A percentile compares a stretch with the other conserved stretches of the same genome.
phyloP scores from a whole-genome alignment of 1,140 invertebrate genomes.

The Steinernema feltiae region DNA sequence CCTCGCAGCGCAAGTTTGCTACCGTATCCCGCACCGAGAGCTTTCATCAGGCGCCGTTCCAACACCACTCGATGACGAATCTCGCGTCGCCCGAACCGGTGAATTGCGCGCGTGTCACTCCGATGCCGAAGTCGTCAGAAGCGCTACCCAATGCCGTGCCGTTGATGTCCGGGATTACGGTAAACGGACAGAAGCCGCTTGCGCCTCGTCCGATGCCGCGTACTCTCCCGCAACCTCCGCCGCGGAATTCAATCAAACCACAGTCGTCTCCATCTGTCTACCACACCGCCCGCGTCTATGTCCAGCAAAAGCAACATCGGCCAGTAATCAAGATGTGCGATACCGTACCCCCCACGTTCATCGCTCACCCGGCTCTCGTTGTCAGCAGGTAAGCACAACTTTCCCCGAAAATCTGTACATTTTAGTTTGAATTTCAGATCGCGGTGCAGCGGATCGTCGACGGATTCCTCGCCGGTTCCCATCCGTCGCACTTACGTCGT shows the following conservation, averaged over 20 bases:
- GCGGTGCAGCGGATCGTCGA: neutral
- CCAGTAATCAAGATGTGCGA: neutral
- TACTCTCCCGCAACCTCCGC: neutral
- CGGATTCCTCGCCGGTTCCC: neutral
- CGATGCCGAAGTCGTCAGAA: conserved; percentile 1
- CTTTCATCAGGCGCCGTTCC: neutral
- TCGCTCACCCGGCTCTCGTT: neutral
- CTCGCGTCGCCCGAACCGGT: neutral
- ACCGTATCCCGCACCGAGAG: conserved; percentile 25
- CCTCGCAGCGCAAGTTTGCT: neutral
- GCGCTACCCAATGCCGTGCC: no score
- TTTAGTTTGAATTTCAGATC: no score
- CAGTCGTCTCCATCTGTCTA: neutral
- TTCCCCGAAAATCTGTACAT: no score
- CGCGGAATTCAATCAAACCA: no score
- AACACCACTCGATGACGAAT: neutral
- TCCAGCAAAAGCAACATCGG: neutral
- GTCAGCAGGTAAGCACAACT: neutral
- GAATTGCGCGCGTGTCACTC: neutral
- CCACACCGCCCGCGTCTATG: neutral
- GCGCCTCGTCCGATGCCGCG: neutral
- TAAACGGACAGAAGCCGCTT: neutral
- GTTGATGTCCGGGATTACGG: neutral
- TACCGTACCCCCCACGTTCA: neutral
- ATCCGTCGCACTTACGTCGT: neutral